Base-by-base conservation (phyloP, 1,140 invertebrate genomes). In the Drosophila trapezifrons region DNA sequence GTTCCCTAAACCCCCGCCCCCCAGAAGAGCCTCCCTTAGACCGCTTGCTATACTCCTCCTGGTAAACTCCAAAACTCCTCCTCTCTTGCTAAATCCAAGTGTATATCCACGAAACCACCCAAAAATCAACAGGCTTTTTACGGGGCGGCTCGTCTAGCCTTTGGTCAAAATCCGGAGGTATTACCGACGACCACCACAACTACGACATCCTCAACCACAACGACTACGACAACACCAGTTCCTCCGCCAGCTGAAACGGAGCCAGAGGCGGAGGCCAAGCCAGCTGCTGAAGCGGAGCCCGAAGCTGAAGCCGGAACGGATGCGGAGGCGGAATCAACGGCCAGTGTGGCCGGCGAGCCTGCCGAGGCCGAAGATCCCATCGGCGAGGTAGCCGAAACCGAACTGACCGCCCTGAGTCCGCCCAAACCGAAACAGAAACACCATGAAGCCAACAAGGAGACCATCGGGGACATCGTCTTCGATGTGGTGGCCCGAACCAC, bases 151-250 rank as follows among this genome's bases (percentile, higher is more conserved):
- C 90, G 91, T 55, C 78, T 92, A 45, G 90, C 91, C 9, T 92
- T 91, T 60, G 91, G 91, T 45, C 91, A 92, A 67, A 91, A 92
- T 77, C 91, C 91, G 5, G 90, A 92, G 64, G 86, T 90, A 46
- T 78, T 90, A 58, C 80, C 90, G 22, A 91, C 82, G 37, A 80
- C 86, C 15, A 79, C 89, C 15, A 80, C 80, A n/a, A 59, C 89
- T 8, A 75, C 82, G 12, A 77, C 80, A 6, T 76, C 84, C 18
- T 46, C 84, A 3, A 69, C 78, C 12, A 56, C 74, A n/a, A 78
- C 87, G 17, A 80, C 76, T 1, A 77, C 67, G 10, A 49, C 74
- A 8, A 49, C 74, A 8, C 42, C 76, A 54, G 38, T 74, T 37
- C 38, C 72, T 51, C 35, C 51, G 37, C 37, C 65, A 51, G 40